Percentiles rank a stretch among this genome's conserved stretches.
Evolutionary conservation across 2,888 invertebrate species (phyloP).

Genomic region (Chrysina gloriosa): DNA sequence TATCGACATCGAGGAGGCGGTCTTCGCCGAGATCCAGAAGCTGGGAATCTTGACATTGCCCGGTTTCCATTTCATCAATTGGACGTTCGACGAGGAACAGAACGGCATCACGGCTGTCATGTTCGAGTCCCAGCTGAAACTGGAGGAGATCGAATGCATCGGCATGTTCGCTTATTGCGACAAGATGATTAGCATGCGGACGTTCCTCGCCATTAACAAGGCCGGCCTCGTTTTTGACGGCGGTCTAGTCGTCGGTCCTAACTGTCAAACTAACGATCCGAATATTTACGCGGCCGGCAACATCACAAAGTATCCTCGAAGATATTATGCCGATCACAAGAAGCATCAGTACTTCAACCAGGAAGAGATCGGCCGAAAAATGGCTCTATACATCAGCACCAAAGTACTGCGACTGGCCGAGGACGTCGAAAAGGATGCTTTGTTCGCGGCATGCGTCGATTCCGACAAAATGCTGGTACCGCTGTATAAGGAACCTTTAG

Average conservation of each 20-base stretch:
- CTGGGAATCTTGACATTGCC: slow-evolving; percentile 54
- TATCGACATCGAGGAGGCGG: slow-evolving; percentile 53
- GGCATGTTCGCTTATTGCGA: slow-evolving; percentile 57
- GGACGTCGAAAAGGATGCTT: not conserved
- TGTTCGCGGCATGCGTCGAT: slow-evolving; percentile 15
- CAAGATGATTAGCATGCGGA: slow-evolving; percentile 54
- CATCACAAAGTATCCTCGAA: slow-evolving; percentile 69
- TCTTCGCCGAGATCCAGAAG: slow-evolving; percentile 50
- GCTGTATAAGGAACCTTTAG: slow-evolving; percentile 60
- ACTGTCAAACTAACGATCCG: slow-evolving; percentile 71
- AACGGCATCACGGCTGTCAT: slow-evolving; percentile 61
- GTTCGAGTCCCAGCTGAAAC: slow-evolving; percentile 53
- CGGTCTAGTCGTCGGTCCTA: slow-evolving; percentile 69
- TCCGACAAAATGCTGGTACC: slow-evolving; percentile 55
- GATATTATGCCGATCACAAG: slow-evolving; percentile 64
- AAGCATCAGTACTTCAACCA: slow-evolving; percentile 62
- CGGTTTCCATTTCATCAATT: slow-evolving; percentile 56
- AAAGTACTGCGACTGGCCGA: slow-evolving; percentile 37
- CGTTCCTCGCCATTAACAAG: slow-evolving; percentile 66
- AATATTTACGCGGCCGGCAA: slow-evolving; percentile 72
- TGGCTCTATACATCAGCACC: slow-evolving; percentile 23
- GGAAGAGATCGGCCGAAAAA: slow-evolving; percentile 34
- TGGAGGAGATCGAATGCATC: slow-evolving; percentile 54
- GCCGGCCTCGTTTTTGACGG: slow-evolving; percentile 69
- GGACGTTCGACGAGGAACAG: slow-evolving; percentile 52